A percentile compares a stretch with the other conserved stretches of the same genome.
Conservation (phyloP, 1,140 invertebrate species). For the Dendroctonus valens region DNA sequence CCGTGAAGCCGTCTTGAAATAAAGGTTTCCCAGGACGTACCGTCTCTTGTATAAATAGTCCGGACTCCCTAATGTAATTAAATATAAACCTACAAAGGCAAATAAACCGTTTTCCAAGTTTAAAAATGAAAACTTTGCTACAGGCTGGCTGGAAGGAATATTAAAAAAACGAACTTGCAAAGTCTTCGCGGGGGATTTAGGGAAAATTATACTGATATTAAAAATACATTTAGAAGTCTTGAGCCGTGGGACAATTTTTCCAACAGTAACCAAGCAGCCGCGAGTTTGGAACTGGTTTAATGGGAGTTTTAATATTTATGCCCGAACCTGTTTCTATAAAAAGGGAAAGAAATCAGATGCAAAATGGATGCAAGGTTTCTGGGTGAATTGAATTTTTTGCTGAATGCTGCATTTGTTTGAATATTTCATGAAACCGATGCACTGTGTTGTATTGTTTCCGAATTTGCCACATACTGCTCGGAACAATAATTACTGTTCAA, state of each 20-base stretch:
- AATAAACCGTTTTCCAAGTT: constrained; percentile 37
- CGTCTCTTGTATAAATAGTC: constrained; percentile 25
- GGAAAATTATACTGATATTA: constrained; percentile 38
- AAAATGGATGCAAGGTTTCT: constrained; percentile 22
- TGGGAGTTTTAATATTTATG: constrained; percentile 33
- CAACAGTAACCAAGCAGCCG: constrained; percentile 10
- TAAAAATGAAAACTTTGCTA: constrained; percentile 35
- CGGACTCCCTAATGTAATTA: constrained; percentile 36
- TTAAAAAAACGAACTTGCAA: constrained; percentile 14
- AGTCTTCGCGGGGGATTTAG: constrained; percentile 19
- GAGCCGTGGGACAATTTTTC: constrained; percentile 31
- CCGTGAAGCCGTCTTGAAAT: constrained; percentile 1
- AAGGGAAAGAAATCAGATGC: constrained; percentile 25
- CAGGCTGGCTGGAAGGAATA: constrained; percentile 15
- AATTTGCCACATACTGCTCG: too few relatives aligned
- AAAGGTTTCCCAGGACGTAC: constrained; percentile 11
- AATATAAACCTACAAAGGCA: constrained; percentile 37
- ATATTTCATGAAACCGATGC: too few relatives aligned
- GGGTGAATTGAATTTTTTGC: too few relatives aligned
- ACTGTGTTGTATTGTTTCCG: too few relatives aligned
- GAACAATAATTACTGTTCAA: too few relatives aligned
- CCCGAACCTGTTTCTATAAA: constrained; percentile 15
- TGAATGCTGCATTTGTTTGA: too few relatives aligned
- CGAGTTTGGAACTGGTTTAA: constrained; percentile 28
- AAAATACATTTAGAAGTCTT: constrained; percentile 35